Conservation (phyloP, 2,888 invertebrate species). For the Lamproptera curius region DNA sequence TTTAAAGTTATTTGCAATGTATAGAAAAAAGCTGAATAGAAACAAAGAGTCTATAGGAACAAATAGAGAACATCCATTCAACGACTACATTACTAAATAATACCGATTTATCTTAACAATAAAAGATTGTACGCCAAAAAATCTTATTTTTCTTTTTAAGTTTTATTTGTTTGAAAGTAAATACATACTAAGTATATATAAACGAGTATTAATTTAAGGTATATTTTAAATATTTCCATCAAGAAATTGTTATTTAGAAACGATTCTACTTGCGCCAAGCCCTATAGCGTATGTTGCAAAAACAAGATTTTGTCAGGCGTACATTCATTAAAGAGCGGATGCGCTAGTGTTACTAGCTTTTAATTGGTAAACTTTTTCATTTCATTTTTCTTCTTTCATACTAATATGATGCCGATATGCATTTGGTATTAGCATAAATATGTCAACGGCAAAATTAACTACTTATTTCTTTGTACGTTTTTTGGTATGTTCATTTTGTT, state of each 20-base stretch:
- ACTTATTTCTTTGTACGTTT: no score
- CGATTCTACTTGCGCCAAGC: slow-evolving; percentile 29
- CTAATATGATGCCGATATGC: slow-evolving; percentile 8
- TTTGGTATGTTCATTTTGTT: no score
- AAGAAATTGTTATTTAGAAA: not conserved
- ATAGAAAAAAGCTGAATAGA: no score
- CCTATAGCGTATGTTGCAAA: slow-evolving; percentile 34
- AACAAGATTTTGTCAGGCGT: slow-evolving; percentile 65
- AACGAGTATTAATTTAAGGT: no score
- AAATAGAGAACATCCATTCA: no score
- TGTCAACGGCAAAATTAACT: not conserved
- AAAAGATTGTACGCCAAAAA: no score
- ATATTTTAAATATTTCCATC: no score
- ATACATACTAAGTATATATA: not conserved
- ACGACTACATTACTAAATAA: not conserved
- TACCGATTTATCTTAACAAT: not conserved
- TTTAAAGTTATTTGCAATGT: no score
- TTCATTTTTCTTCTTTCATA: slow-evolving; percentile 40
- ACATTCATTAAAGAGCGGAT: slow-evolving; percentile 60
- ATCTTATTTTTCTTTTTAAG: no score
- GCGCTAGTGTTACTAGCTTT: slow-evolving; percentile 50
- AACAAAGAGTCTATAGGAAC: no score
- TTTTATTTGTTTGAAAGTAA: not conserved
- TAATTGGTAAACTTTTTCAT: slow-evolving; percentile 60
- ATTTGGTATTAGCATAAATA: slow-evolving; percentile 32